A percentile compares a stretch with the other conserved stretches of the same genome.
These are phyloP conservation scores for Quadriops clusia DNA, from an alignment of 2,888 invertebrate species.

Conservation along the genomic window DNA sequence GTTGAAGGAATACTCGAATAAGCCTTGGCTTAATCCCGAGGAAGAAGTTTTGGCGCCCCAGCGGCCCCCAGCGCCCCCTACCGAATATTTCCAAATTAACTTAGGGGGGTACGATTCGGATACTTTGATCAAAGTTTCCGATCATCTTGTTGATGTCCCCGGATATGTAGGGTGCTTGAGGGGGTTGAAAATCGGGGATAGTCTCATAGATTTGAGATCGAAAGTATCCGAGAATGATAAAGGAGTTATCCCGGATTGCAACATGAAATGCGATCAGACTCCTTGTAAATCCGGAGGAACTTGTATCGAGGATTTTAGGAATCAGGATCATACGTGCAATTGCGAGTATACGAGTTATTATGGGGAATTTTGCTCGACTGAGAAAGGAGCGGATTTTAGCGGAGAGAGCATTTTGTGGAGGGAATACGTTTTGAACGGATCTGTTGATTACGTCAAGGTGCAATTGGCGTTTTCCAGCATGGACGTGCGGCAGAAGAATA, in stretches of 20 bases:
- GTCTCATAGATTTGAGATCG: conserved; percentile 64
- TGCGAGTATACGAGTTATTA: conserved; percentile 84
- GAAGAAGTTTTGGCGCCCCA: conserved; percentile 78
- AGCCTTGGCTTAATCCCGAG: conserved; percentile 77
- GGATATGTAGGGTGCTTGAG: conserved; percentile 81
- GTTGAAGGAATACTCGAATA: conserved; percentile 67
- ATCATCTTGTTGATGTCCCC: conserved; percentile 42
- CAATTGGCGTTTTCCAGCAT: conserved; percentile 80
- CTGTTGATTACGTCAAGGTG: conserved; percentile 66
- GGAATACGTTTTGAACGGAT: conserved; percentile 59
- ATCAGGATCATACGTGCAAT: conserved; percentile 75
- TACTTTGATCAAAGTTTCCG: conserved; percentile 50
- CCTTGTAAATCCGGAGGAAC: conserved; percentile 82
- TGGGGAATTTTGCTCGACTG: conserved; percentile 78
- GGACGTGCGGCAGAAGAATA: conserved; percentile 65
- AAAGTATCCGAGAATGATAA: conserved; percentile 49
- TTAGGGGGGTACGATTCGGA: conserved; percentile 75
- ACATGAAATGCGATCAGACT: conserved; percentile 78
- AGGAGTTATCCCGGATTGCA: conserved; percentile 70
- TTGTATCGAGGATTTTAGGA: conserved; percentile 80
- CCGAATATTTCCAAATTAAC: conserved; percentile 80
- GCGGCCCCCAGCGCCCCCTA: conserved; percentile 78
- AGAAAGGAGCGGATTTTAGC: conserved; percentile 81
- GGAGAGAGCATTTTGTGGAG: conserved; percentile 75
- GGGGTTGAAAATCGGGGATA: conserved; percentile 74